phyloP scores from a whole-genome alignment of 2,888 invertebrate species.

The Tenthredo amoena region DNA sequence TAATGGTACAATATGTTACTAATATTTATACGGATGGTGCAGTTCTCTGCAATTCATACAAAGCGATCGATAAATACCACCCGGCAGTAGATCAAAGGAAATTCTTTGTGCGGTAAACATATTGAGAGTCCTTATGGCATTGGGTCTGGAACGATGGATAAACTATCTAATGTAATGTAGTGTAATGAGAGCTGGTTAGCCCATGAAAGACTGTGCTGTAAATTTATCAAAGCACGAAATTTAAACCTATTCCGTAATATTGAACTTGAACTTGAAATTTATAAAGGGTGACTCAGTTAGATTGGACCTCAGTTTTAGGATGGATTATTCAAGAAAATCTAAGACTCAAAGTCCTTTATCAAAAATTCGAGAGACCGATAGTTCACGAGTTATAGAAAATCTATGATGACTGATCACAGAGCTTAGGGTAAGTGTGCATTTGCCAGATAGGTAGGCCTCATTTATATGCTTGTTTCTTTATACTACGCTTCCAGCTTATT shows the following conservation, averaged over 20 bases:
- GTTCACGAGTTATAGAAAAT: too few species aligned
- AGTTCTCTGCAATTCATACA: not conserved
- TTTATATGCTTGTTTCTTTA: too few species aligned
- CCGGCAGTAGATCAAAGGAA: constrained; percentile 7
- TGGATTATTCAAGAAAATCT: too few species aligned
- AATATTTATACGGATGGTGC: not conserved
- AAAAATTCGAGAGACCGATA: too few species aligned
- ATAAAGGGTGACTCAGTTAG: too few species aligned
- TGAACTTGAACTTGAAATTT: not conserved
- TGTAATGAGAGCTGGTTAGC: not conserved
- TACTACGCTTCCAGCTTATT: too few species aligned
- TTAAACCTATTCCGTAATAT: not conserved
- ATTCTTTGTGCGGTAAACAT: not conserved
- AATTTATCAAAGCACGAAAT: not conserved
- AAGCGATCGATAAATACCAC: not conserved
- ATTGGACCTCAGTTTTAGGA: too few species aligned
- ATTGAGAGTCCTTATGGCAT: not conserved
- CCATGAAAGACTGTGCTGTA: not conserved
- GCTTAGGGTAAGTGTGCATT: too few species aligned
- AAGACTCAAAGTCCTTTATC: too few species aligned
- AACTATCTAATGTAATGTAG: not conserved
- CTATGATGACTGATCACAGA: too few species aligned
- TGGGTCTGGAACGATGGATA: not conserved
- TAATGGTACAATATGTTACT: not conserved
- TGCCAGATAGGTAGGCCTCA: too few species aligned